Evolutionary conservation across 2,888 invertebrate species (phyloP).

Genomic region (Leptinotarsa haldemani): DNA sequence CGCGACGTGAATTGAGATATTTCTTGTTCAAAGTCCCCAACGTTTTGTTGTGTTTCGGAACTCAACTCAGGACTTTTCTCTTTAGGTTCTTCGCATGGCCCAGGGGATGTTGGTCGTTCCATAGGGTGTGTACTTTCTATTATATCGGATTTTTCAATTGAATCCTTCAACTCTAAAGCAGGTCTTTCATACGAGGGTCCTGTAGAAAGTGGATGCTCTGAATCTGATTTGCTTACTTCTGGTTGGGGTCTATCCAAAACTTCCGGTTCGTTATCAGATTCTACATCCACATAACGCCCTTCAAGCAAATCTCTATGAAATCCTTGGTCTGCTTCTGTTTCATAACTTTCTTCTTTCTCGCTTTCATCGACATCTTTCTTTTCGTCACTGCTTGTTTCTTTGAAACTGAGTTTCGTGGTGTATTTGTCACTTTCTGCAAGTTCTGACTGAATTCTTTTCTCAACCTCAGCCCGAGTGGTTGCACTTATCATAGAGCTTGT

Average conservation of each 20-base stretch:
- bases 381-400: constrained; percentile 65
- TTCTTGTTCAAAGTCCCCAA: constrained; percentile 64
- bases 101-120: constrained; percentile 69
- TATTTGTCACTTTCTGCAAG: constrained; percentile 63
- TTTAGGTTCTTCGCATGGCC: constrained; percentile 64
- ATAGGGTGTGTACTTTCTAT: constrained; percentile 65
- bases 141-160: constrained; percentile 59
- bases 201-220: constrained; percentile 61
- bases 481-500: constrained; percentile 54
- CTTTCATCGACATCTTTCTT: constrained; percentile 66
- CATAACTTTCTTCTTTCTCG: constrained; percentile 63
- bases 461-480: constrained; percentile 49
- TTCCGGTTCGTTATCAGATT: constrained; percentile 53
- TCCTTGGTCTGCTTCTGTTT: constrained; percentile 67
- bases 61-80: constrained; percentile 63
- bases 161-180: constrained; percentile 64
- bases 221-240: constrained; percentile 62
- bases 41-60: constrained; percentile 60
- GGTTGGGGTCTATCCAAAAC: constrained; percentile 52
- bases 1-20: constrained; percentile 61
- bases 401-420: constrained; percentile 60
- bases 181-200: constrained; percentile 62
- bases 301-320: constrained; percentile 63
- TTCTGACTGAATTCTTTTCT: constrained; percentile 57
- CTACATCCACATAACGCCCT: constrained; percentile 59